These are phyloP conservation scores for Watsonalla cultraria DNA, from an alignment of 2,888 invertebrate genomes.

Conservation along the genomic window DNA sequence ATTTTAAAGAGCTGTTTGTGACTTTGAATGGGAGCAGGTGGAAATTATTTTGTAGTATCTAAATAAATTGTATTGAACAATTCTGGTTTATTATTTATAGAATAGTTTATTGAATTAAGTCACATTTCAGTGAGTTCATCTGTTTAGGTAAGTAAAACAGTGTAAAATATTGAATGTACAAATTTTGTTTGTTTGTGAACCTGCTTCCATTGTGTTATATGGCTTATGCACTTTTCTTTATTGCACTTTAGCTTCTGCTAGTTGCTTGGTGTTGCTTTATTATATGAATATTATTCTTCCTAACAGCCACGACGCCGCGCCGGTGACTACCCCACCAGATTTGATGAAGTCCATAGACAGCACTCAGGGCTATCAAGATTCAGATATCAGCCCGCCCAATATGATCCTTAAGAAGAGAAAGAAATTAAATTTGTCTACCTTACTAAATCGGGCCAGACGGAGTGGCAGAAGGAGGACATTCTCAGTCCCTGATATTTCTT, in stretches of 20 bases:
- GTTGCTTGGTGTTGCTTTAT: slow-evolving; percentile 18
- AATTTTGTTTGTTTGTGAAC: slow-evolving; percentile 28
- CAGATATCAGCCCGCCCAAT: slow-evolving; percentile 45
- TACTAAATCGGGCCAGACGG: slow-evolving; percentile 25
- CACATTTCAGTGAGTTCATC: background rate
- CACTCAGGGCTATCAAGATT: slow-evolving; percentile 61
- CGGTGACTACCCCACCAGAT: slow-evolving; percentile 27
- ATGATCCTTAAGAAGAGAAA: slow-evolving; percentile 33
- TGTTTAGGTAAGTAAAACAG: background rate
- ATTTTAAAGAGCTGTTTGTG: slow-evolving; percentile 18
- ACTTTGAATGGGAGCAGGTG: slow-evolving; percentile 54
- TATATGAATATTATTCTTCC: slow-evolving; percentile 23
- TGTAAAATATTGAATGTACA: slow-evolving; percentile 10
- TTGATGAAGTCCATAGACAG: slow-evolving; percentile 44
- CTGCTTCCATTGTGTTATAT: slow-evolving; percentile 60
- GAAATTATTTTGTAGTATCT: slow-evolving; percentile 22
- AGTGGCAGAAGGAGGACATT: slow-evolving; percentile 23
- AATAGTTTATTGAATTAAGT: slow-evolving; percentile 1
- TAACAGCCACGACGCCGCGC: slow-evolving; percentile 33
- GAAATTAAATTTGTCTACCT: slow-evolving; percentile 24
- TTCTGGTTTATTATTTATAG: slow-evolving; percentile 31
- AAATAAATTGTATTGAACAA: slow-evolving; percentile 36
- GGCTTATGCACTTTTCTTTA: slow-evolving; percentile 3
- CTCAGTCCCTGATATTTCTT: slow-evolving; percentile 14
- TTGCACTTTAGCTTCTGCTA: slow-evolving; percentile 35